Base-by-base conservation (phyloP, 2,888 invertebrate genomes). In the Caenorhabditis drosophilae region DNA sequence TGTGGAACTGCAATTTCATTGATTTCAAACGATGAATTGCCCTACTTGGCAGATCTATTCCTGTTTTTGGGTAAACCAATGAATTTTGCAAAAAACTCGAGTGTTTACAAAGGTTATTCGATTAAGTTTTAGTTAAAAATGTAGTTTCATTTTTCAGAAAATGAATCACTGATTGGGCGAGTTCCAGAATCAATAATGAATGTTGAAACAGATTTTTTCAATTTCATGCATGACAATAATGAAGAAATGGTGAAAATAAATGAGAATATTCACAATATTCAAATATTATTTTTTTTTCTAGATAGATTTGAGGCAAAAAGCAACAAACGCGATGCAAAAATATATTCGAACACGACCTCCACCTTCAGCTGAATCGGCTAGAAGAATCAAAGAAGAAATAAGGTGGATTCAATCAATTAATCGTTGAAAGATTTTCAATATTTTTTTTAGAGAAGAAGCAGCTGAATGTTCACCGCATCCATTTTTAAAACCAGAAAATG, bases 21-120 rank as follows among this genome's bases (percentile, higher is more conserved):
- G 36, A 88, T 98, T 27, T 87, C 91, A 0, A 90, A 91, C 0
- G 96, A 97, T 64, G 98, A 99, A 85, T 87, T 92, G 45, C 90
- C 97, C 0, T 93, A 93, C 84, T 86, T 98, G 6, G 84, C 96
- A n/a, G 97, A 98, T 85, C 87, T 99, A 48, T 92, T 94, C 84
- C 87, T 98, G 69, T 99, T 98, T 85, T 88, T 98, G 49, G 93
- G 92, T 35, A 87, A 89, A 50, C 88, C 90, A 0, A 86, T 95
- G 1, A 87, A 88, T 12, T 81, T 82, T 58, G 80, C 82, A 2
- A 67, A 60, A 20, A 69, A 73, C 38, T 58, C 58, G 16, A 66
- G 62, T 18, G 67, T 50, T 9, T 72, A 69, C 44, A 76, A 68
- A 57, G 69, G 75, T 81, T 20, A 38, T 60, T n/a, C 26, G n/a